Evolutionary conservation across 2,797 vertebrate species (phyloP).

Genomic region (Acridotheres tristis): DNA sequence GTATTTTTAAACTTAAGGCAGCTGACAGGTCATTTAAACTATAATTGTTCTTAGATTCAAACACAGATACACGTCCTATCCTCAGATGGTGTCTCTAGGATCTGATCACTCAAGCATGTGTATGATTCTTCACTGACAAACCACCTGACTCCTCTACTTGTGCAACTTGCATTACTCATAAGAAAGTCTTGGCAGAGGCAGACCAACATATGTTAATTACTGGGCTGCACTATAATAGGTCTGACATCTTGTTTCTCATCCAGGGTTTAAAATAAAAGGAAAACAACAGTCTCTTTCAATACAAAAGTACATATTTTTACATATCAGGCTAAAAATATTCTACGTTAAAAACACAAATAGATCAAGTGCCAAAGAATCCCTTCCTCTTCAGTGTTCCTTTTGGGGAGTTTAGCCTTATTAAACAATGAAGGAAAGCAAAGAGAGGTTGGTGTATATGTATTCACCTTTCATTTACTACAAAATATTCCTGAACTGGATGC

Average conservation of each 20-base stretch:
- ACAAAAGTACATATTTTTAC: slow-evolving; percentile 3
- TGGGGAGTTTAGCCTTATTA: not conserved
- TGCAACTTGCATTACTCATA: slow-evolving; percentile 52
- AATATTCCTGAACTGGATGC: not conserved
- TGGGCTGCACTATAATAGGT: slow-evolving; percentile 57
- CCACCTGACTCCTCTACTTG: slow-evolving; percentile 24
- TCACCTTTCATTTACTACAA: not conserved
- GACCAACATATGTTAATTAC: slow-evolving; percentile 57
- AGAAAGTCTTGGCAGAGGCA: slow-evolving; percentile 47
- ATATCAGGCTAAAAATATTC: slow-evolving; percentile 41
- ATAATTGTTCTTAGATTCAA: not conserved
- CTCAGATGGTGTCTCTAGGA: not conserved
- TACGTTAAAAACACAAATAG: not conserved
- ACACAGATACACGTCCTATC: not conserved
- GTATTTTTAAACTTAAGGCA: not conserved
- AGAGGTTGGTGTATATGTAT: not conserved
- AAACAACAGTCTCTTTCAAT: slow-evolving; percentile 35
- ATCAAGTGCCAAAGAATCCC: slow-evolving; percentile 30
- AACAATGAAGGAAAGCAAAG: not conserved
- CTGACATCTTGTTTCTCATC: slow-evolving; percentile 52
- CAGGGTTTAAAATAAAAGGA: slow-evolving; percentile 52
- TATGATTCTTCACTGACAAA: not conserved
- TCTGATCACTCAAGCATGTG: not conserved
- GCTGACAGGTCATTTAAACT: not conserved
- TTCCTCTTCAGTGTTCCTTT: not conserved